These are phyloP conservation scores for Ardeotis arabs DNA, from an alignment of 2,113 vertebrate genomes.

Conservation along the genomic window DNA sequence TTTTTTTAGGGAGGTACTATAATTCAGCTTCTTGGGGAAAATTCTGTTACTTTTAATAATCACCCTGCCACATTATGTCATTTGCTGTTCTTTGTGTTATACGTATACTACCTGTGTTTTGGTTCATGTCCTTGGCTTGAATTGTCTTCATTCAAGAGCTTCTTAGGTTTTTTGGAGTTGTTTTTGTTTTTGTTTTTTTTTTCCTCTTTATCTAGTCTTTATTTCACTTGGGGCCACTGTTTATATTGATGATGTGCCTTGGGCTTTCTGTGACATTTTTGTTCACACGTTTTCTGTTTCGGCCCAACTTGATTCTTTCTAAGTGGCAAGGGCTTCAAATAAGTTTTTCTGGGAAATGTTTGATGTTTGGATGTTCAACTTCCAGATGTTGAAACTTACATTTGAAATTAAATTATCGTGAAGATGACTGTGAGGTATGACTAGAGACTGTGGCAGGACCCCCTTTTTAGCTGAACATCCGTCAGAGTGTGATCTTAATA, in stretches of 20 bases:
- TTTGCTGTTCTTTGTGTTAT: neutral
- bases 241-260: neutral
- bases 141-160: neutral
- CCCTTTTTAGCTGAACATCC: neutral
- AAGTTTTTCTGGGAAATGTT: neutral
- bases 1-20: neutral
- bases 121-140: neutral
- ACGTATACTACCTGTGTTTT: neutral
- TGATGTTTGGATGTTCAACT: neutral
- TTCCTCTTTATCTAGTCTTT: too few species aligned
- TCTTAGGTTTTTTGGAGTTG: neutral
- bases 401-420: neutral
- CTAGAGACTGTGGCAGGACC: neutral
- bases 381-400: neutral
- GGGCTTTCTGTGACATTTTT: neutral
- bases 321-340: neutral
- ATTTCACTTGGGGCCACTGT: neutral
- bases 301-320: neutral
- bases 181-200: too few species aligned
- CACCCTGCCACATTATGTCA: neutral
- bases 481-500: neutral
- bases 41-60: neutral
- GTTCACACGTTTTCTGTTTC: neutral
- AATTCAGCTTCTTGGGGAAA: neutral
- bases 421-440: neutral